Base-by-base conservation (phyloP, 2,888 invertebrate species). In the Pristionchus entomophagus region DNA sequence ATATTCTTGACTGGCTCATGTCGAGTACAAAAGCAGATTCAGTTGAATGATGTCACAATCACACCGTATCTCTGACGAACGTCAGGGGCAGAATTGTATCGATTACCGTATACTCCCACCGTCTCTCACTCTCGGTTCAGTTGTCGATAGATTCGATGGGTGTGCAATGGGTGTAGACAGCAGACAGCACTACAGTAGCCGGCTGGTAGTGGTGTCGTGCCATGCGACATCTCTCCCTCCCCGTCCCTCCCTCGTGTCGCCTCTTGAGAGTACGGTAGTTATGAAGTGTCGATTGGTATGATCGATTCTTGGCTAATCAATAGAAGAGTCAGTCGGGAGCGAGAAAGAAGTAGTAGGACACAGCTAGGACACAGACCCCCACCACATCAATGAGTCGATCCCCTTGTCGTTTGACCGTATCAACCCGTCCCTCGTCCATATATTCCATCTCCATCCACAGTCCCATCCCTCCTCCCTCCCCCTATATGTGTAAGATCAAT, bases 101-200 rank as follows among this genome's bases (percentile, higher is more conserved):
- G 65, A 65, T 69, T 69, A 38, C 65, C 65, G 65, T 69, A 69
- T 69, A 32, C 65, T 69, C 65, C 38, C 65, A 69, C 59, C 59
- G 35, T 69, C 65, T 69, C 65, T 38, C 65, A 69, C 62, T 65
- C 65, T 69, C 65, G 65, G 65, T 69, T 69, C 65, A 69, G 65
- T 69, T 69, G 35, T 35, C 65, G 65, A 69, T 69, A 69, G 65
- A 69, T 69, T 69, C 65, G 65, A 38, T 69, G 65, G 65, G 65
- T 69, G 65, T 69, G 65, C 32, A 38, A 38, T 38, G 65, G 65
- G 38, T 35, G 65, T 69, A 38, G 65, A 29, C 14, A 59, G 59
- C 59, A 59, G 59, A 29, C 8, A 29, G 26, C 59, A 29, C 56
- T 62, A 62, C 62, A 32, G 62, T 62, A 62, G 62, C 32, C 17